Evolutionary conservation across 2,113 vertebrate genomes (phyloP).

Genomic region (Alaudala cheleensis): DNA sequence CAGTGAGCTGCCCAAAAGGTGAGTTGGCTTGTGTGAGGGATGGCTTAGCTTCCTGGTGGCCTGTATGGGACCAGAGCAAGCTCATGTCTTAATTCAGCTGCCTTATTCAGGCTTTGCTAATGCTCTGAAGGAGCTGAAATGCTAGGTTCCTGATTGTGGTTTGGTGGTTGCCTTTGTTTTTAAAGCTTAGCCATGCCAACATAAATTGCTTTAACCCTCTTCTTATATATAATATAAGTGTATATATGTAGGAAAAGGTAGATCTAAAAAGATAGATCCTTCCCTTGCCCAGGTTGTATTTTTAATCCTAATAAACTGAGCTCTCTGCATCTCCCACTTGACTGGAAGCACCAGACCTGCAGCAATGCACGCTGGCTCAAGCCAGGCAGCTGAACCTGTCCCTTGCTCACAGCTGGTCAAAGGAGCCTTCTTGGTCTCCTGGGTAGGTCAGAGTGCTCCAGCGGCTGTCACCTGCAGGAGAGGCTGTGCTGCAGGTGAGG

Average conservation of each 20-base stretch:
- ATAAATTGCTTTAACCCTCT: background rate
- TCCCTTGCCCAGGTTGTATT: background rate
- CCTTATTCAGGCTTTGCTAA: background rate
- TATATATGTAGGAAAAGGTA: background rate
- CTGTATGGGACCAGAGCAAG: background rate
- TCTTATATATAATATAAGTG: background rate
- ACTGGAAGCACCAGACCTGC: background rate
- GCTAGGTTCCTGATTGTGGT: background rate
- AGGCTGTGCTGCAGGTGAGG: background rate
- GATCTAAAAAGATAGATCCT: background rate
- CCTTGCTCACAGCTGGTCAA: rapidly evolving
- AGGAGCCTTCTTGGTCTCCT: background rate
- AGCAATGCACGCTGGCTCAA: background rate
- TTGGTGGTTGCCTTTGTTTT: background rate
- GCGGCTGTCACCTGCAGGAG: background rate
- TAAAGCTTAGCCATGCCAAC: background rate
- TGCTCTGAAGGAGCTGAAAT: background rate
- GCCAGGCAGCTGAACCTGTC: background rate
- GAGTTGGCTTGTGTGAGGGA: background rate
- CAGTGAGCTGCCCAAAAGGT: background rate
- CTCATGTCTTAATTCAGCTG: background rate
- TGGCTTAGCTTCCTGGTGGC: background rate
- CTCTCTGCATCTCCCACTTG: background rate
- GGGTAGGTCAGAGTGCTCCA: background rate
- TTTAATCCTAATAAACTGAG: background rate